These are phyloP conservation scores for Augiades crinisus DNA, from an alignment of 2,888 invertebrate genomes.

Conservation along the genomic window DNA sequence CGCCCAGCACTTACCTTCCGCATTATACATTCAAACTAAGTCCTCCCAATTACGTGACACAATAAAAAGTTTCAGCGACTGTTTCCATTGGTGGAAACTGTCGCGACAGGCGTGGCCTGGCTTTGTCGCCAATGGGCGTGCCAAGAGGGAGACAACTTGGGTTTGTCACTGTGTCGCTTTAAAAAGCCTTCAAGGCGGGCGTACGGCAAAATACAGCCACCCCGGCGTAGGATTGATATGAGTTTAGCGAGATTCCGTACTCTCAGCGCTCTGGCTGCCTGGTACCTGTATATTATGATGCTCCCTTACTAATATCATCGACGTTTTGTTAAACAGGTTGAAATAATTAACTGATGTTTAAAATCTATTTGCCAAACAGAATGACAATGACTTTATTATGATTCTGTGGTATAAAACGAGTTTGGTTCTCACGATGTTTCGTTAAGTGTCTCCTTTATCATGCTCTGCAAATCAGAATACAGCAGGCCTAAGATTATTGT, in stretches of 20 bases:
- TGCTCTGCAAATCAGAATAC: no score
- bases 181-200: conserved; percentile 56
- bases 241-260: neutral
- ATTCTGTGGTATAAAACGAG: no score
- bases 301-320: no score
- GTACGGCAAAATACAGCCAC: conserved; percentile 31
- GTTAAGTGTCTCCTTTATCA: no score
- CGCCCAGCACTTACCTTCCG: conserved; percentile 8
- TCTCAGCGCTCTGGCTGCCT: neutral
- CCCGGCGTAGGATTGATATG: neutral
- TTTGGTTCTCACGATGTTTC: no score
- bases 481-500: no score
- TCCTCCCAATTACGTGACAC: conserved; percentile 21
- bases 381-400: no score
- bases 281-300: no score
- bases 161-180: conserved; percentile 66
- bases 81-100: conserved; percentile 67
- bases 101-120: conserved; percentile 69
- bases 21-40: conserved; percentile 24
- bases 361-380: no score
- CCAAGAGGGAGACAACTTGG: conserved; percentile 52
- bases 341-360: no score
- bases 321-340: no score
- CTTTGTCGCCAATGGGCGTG: conserved; percentile 78
- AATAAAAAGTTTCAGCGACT: conserved; percentile 48